Percentiles rank a stretch among this genome's conserved stretches.
phyloP scores from a whole-genome alignment of 2,797 vertebrate genomes.

The Lepilemur ruficaudatus region DNA sequence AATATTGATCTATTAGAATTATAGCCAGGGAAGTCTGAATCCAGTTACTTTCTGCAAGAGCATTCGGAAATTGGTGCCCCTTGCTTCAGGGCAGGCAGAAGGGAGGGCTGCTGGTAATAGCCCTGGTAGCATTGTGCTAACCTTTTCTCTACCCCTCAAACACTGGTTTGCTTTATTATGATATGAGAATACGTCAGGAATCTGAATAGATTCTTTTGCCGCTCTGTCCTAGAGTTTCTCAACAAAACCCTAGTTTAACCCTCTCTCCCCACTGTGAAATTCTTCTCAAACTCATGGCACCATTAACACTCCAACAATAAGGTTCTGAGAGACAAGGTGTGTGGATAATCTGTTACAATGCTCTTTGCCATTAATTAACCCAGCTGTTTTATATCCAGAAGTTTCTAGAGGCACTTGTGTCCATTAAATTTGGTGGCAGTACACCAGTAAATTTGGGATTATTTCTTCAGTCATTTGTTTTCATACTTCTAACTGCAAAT shows the following conservation, averaged over 20 bases:
- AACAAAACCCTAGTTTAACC: background rate
- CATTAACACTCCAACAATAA: background rate
- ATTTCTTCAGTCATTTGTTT: background rate
- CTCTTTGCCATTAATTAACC: background rate
- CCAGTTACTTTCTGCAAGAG: background rate
- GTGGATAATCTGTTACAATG: background rate
- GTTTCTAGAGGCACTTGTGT: background rate
- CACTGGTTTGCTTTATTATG: background rate
- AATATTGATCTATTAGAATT: slow-evolving; percentile 18
- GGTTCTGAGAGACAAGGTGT: background rate
- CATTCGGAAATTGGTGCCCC: background rate
- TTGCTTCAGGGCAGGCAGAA: background rate
- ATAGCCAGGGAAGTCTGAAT: background rate
- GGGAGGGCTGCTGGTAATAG: background rate
- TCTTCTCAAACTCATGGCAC: background rate
- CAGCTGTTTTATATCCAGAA: background rate
- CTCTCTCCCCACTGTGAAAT: background rate
- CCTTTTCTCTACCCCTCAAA: background rate
- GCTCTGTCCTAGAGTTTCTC: background rate
- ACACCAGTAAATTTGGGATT: background rate
- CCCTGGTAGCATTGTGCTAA: background rate
- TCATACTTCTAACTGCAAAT: background rate
- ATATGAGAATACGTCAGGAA: background rate
- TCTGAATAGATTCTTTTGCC: background rate
- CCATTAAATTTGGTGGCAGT: background rate